Evolutionary conservation across 2,113 vertebrate genomes (phyloP), one percentile per base, ranked within the genome.

Genomic region (Ammodramus savannarum): DNA sequence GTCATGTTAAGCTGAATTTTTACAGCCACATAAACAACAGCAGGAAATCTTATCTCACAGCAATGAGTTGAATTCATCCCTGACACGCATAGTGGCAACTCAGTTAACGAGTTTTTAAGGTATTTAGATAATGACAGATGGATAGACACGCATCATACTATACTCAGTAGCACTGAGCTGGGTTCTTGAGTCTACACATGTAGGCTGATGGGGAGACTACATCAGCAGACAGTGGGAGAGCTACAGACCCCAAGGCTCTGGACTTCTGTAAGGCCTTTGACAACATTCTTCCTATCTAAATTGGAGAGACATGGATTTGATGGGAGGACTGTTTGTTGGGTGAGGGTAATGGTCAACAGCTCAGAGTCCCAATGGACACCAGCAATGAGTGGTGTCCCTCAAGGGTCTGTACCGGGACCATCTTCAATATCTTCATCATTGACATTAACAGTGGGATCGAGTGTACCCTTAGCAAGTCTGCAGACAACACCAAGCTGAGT

Each of bases 1-100:
- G 74, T 92, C 91, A 76, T 38, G 58, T 79, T 77, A 41, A 85
- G 59, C 54, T 83, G 58, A 94, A 91, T 73, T 68, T 49, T 87
- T 87, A 83, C 63, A 69, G 54, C 74, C 71, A 79, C 67, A 73
- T 36, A 80, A 94, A 85, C 57, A 91, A 92, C 34, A 79, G 62
- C 34, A 91, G 12, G 16, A 91, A 89, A 85, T 41, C 26, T 89
- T 89, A 71, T 27, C 51, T 86, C 25, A 58, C 19, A 36, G 26
- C 58, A 79, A 57, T 48, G 54, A 83, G 77, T 4, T 52, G 10
- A 76, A 87, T 85, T 83, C 10, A 95, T 41, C 31, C 34, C 66
- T 85, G 62, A 92, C 18, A 51, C 54, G 66, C 9, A 52, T 1
- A 85, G 46, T 20, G 20, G 46, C 49, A 93, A 72, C 16, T 82